Conservation (phyloP, 2,797 vertebrate species). For the Leontocebus nigricollis region DNA sequence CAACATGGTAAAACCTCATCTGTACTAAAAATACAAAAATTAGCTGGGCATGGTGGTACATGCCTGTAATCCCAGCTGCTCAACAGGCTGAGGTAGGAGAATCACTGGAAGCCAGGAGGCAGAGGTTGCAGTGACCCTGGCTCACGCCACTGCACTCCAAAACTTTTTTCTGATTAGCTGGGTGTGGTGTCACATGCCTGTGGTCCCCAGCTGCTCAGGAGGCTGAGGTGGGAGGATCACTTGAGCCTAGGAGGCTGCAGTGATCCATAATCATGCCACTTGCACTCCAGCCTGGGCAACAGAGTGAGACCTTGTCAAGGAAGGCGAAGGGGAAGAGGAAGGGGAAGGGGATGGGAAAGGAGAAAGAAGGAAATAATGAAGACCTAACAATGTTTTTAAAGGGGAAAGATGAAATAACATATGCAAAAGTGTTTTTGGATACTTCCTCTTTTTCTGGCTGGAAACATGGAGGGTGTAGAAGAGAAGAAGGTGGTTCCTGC, state of each 20-base stretch:
- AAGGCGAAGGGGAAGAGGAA: not conserved
- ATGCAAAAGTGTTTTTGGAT: not conserved
- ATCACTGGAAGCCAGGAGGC: not conserved
- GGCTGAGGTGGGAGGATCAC: not conserved
- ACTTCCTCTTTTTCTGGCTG: too few species aligned
- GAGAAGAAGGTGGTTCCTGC: too few species aligned
- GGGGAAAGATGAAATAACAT: not conserved
- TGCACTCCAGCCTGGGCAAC: not conserved
- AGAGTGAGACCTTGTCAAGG: not conserved
- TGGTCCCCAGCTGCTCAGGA: not conserved
- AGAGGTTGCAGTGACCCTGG: not conserved
- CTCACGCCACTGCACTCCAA: not conserved
- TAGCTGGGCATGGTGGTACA: not conserved
- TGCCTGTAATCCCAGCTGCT: not conserved
- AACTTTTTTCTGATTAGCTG: not conserved
- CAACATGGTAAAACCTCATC: not conserved
- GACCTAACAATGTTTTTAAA: not conserved
- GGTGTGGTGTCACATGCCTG: not conserved
- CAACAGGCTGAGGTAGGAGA: not conserved
- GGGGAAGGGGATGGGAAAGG: not conserved
- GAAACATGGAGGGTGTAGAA: too few species aligned
- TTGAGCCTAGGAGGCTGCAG: not conserved
- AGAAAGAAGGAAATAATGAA: not conserved
- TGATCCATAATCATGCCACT: not conserved
- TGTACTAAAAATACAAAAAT: not conserved